phyloP scores from a whole-genome alignment of 2,888 invertebrate species.

The Sicus ferrugineus region DNA sequence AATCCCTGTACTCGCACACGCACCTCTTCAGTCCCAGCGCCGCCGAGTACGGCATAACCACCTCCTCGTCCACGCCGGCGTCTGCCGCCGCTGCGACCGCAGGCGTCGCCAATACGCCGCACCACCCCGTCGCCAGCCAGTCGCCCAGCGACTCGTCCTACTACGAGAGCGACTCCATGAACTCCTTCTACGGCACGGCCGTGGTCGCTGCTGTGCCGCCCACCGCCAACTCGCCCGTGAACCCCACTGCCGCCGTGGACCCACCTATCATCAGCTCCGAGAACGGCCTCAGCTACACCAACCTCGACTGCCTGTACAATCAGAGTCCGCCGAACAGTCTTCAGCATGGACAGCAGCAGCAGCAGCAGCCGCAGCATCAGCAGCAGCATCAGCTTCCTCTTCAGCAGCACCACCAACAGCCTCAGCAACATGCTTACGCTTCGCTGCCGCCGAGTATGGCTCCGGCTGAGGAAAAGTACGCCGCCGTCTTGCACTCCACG shows the following conservation, averaged over 20 bases:
- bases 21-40: slow-evolving; percentile 64
- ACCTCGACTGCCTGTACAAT: slow-evolving; percentile 78
- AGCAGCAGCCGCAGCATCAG: slow-evolving; percentile 48
- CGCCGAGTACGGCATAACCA: slow-evolving; percentile 64
- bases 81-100: slow-evolving; percentile 48
- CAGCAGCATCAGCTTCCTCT: slow-evolving; percentile 40
- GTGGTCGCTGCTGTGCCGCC: slow-evolving; percentile 56
- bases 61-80: slow-evolving; percentile 51
- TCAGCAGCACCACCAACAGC: slow-evolving; percentile 41
- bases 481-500: slow-evolving; percentile 69
- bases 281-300: slow-evolving; percentile 88
- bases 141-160: slow-evolving; percentile 62
- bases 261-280: slow-evolving; percentile 82
- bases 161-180: slow-evolving; percentile 62
- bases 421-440: slow-evolving; percentile 32
- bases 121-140: slow-evolving; percentile 57
- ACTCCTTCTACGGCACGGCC: slow-evolving; percentile 60
- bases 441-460: too few species aligned
- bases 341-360: slow-evolving; percentile 38
- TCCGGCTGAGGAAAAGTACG: slow-evolving; percentile 62
- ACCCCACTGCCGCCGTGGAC: slow-evolving; percentile 54
- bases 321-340: slow-evolving; percentile 67
- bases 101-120: slow-evolving; percentile 53
- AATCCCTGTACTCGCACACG: slow-evolving; percentile 58
- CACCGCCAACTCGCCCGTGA: slow-evolving; percentile 52